These are phyloP conservation scores for Odontocerum albicorne DNA, from an alignment of 2,888 invertebrate genomes.

Conservation along the genomic window DNA sequence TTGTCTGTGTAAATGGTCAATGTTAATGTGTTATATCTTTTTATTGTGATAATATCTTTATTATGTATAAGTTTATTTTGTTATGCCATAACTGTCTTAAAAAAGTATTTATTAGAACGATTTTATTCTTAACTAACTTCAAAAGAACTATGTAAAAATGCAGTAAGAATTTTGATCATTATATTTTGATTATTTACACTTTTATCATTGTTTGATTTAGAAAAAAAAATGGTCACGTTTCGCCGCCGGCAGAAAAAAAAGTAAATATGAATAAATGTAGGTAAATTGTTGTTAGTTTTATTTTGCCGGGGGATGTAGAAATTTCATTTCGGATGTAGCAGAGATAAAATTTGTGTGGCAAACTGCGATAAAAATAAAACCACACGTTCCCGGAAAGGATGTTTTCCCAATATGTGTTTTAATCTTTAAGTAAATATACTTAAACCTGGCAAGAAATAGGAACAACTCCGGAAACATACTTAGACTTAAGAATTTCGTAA, in stretches of 20 bases:
- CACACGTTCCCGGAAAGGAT: constrained; percentile 13
- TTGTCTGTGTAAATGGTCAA: no score
- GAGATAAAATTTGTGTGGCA: constrained; percentile 8
- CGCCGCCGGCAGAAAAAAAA: neutral
- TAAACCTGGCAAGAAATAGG: no score
- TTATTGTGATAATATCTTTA: no score
- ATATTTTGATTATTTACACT: neutral
- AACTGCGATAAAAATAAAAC: constrained; percentile 12
- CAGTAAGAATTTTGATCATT: neutral
- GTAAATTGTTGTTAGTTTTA: constrained; percentile 8
- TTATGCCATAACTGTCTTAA: no score
- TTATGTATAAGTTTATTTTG: no score
- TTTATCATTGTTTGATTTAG: neutral
- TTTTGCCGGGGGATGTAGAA: constrained; percentile 21
- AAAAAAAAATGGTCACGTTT: neutral
- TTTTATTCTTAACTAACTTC: no score
- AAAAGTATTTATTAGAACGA: no score
- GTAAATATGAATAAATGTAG: neutral
- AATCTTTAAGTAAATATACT: constrained; percentile 19
- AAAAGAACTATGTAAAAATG: no score
- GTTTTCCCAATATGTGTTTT: constrained; percentile 8
- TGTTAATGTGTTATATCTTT: no score
- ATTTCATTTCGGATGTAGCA: constrained; percentile 22
- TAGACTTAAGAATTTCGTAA: no score
- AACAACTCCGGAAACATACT: no score